Conservation (phyloP, 2,113 vertebrate genomes). For the Ornithorhynchus anatinus region DNA sequence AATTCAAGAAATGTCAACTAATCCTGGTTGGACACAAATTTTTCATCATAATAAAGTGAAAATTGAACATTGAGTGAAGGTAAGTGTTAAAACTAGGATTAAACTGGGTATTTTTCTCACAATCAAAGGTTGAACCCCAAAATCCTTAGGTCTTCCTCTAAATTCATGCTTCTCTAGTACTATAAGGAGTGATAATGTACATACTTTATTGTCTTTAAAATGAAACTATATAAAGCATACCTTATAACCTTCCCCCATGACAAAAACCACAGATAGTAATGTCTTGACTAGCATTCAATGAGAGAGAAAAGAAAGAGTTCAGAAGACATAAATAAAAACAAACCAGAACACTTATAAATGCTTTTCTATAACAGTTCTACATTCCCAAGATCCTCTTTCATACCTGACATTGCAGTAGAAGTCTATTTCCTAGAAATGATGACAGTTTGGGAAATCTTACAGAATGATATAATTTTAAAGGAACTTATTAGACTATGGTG, state of each 20-base stretch:
- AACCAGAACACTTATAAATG: conserved; percentile 16
- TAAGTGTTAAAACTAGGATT: background rate
- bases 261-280: conserved; percentile 28
- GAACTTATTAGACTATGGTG: too few relatives aligned
- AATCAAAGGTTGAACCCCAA: conserved; percentile 14
- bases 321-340: conserved; percentile 35
- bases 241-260: background rate
- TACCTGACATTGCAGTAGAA: background rate
- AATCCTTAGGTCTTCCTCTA: conserved; percentile 37
- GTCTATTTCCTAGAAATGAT: background rate
- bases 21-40: background rate
- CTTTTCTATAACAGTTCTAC: conserved; percentile 34
- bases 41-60: conserved; percentile 1
- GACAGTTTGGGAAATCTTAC: background rate
- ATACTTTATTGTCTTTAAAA: conserved; percentile 52
- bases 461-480: too few relatives aligned
- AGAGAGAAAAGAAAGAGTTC: conserved; percentile 23
- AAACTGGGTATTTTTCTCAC: conserved; percentile 1
- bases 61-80: conserved; percentile 8
- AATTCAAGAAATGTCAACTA: background rate
- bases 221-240: conserved; percentile 34
- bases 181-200: conserved; percentile 33
- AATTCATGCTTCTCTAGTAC: conserved; percentile 13
- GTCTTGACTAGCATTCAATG: conserved; percentile 21
- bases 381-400: conserved; percentile 7